Conservation (phyloP, 2,888 invertebrate genomes). For the Monochamus alternatus region DNA sequence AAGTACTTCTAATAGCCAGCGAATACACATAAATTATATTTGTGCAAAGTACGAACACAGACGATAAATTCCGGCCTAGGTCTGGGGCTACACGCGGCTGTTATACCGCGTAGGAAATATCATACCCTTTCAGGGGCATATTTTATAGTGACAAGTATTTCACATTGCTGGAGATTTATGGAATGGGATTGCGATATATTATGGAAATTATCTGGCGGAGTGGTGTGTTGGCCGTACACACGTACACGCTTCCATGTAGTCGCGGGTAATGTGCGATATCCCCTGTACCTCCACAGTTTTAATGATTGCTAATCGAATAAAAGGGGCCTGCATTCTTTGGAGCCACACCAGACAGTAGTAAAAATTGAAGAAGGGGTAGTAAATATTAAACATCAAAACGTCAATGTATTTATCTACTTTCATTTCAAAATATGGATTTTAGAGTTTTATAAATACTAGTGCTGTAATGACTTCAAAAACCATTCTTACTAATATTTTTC, state of each 20-base stretch:
- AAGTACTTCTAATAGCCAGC: slow-evolving; percentile 55
- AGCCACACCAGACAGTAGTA: neutral
- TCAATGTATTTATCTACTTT: too few relatives aligned
- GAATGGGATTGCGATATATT: slow-evolving; percentile 58
- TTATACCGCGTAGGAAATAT: slow-evolving; percentile 55
- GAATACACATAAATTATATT: slow-evolving; percentile 54
- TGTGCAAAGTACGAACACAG: slow-evolving; percentile 53
- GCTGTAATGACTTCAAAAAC: too few relatives aligned
- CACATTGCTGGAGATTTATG: slow-evolving; percentile 58
- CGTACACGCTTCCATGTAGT: slow-evolving; percentile 29
- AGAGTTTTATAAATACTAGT: too few relatives aligned
- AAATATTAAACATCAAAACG: too few relatives aligned
- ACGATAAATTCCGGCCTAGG: slow-evolving; percentile 52
- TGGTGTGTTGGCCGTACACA: slow-evolving; percentile 29
- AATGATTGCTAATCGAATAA: slow-evolving; percentile 27
- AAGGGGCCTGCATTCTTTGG: neutral
- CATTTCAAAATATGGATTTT: too few relatives aligned
- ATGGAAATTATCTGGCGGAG: slow-evolving; percentile 58
- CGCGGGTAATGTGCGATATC: slow-evolving; percentile 24
- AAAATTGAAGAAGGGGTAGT: too few relatives aligned
- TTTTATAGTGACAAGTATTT: slow-evolving; percentile 58
- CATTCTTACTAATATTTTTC: too few relatives aligned
- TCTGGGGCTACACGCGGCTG: slow-evolving; percentile 43
- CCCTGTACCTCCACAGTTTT: slow-evolving; percentile 21
- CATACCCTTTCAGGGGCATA: slow-evolving; percentile 55